These are phyloP conservation scores for Apamea anceps DNA, from an alignment of 2,888 invertebrate species.

Conservation along the genomic window DNA sequence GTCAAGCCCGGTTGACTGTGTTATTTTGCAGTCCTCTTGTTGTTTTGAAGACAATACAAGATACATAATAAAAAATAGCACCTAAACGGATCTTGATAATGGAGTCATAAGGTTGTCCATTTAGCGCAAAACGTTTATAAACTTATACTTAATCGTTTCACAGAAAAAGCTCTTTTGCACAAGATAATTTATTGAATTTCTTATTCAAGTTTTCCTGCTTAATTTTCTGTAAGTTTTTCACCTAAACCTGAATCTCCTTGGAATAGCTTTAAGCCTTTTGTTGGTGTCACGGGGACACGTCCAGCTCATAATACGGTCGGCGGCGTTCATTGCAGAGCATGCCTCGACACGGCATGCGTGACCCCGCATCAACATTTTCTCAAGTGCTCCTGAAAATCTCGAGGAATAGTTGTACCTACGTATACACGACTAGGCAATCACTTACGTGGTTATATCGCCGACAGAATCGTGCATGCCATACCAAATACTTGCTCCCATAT, in stretches of 20 bases:
- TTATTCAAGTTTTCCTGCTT: conserved; percentile 7
- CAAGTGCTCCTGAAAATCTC: conserved; percentile 71
- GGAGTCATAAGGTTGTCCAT: neutral
- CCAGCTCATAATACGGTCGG: conserved; percentile 75
- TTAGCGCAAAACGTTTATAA: neutral
- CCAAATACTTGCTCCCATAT: conserved; percentile 44
- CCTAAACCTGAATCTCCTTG: conserved; percentile 15
- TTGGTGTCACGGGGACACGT: conserved; percentile 65
- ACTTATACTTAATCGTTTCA: conserved; percentile 11
- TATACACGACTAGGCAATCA: conserved; percentile 63
- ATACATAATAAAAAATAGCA: neutral
- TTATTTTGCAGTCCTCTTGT: neutral
- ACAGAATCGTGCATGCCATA: conserved; percentile 62
- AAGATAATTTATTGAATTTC: conserved; percentile 5
- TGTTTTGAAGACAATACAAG: neutral
- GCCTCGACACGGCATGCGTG: conserved; percentile 77
- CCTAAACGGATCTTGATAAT: neutral
- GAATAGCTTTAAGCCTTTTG: conserved; percentile 22
- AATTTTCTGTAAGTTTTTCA: neutral
- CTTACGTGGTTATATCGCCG: conserved; percentile 64
- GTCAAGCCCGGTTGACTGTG: neutral
- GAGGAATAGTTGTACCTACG: conserved; percentile 49
- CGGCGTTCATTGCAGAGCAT: conserved; percentile 68
- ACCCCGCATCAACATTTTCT: conserved; percentile 79
- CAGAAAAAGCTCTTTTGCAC: neutral